These are phyloP conservation scores for Gasterosteus aculeatus DNA, from an alignment of 2,113 vertebrate genomes.

Conservation along the genomic window DNA sequence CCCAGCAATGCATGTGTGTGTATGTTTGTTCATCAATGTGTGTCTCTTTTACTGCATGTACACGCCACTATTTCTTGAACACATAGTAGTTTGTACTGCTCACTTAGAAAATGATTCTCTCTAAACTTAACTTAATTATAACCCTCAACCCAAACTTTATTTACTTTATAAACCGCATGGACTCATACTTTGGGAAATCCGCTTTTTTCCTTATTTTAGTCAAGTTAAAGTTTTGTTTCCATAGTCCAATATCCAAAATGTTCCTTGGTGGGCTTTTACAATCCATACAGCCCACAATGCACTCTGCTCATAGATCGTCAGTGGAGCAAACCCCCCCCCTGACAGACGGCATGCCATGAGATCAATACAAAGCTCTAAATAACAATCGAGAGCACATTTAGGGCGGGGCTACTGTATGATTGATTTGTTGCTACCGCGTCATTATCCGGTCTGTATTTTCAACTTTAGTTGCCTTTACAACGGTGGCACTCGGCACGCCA, in stretches of 20 bases:
- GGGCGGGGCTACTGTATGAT: background rate
- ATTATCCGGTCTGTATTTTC: background rate
- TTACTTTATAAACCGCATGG: background rate
- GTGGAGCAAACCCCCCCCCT: background rate
- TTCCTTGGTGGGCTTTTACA: background rate
- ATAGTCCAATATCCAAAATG: background rate
- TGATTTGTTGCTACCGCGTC: background rate
- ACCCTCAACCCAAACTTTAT: background rate
- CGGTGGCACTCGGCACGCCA: no score
- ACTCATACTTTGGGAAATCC: background rate
- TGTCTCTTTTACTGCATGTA: constrained; percentile 9
- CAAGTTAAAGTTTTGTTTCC: background rate
- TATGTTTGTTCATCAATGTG: constrained; percentile 8
- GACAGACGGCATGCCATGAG: no score
- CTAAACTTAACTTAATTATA: background rate
- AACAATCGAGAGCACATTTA: background rate
- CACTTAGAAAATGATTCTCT: background rate
- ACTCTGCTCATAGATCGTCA: background rate
- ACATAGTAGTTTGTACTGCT: constrained; percentile 2
- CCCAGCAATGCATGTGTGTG: background rate
- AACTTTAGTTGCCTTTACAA: background rate
- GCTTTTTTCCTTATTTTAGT: background rate
- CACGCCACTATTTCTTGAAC: background rate
- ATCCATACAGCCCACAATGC: background rate
- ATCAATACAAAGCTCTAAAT: background rate